Conservation (phyloP, 2,888 invertebrate genomes). For the Bursaphelenchus okinawaensis region DNA sequence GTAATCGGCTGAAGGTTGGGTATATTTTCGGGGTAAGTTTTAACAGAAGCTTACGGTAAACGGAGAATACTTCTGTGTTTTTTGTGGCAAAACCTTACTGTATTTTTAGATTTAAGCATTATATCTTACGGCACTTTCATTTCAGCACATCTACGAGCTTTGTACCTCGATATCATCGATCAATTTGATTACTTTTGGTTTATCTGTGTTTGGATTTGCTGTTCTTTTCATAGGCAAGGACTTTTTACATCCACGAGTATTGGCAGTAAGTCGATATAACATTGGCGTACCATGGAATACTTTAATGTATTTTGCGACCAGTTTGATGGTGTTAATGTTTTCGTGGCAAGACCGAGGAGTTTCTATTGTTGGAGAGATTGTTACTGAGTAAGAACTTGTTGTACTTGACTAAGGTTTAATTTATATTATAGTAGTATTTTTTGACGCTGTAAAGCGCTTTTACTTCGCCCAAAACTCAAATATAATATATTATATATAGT, state of each 20-base stretch:
- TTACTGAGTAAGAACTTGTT: not conserved
- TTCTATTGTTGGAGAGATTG: not conserved
- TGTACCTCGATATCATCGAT: not conserved
- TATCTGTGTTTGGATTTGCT: not conserved
- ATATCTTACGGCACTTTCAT: no score
- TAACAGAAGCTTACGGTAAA: no score
- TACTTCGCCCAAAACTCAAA: not conserved
- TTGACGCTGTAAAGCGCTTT: not conserved
- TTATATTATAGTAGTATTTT: no score
- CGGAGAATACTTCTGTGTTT: no score
- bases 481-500: no score
- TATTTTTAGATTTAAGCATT: no score
- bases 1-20: not conserved
- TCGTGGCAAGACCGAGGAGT: not conserved
- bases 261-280: not conserved
- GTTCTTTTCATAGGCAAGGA: not conserved
- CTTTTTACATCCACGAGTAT: not conserved
- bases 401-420: no score
- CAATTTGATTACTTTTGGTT: not conserved
- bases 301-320: not conserved
- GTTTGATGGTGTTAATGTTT: not conserved
- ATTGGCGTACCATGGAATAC: not conserved
- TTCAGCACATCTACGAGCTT: not conserved
- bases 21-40: not conserved
- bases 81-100: not conserved